phyloP scores from a whole-genome alignment of 2,113 vertebrate genomes.

The Danio rerio region GRCz12tu NC_133189.1:26314501-26315000 shows the following conservation, averaged over 20 bases:
- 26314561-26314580: conserved; percentile 62
- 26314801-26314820: conserved; percentile 34
- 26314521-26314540: conserved; percentile 75
- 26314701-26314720: conserved; percentile 63
- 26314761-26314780: conserved; percentile 17
- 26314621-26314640: conserved; percentile 52
- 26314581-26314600: conserved; percentile 24
- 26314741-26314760: conserved; percentile 61
- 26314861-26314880: conserved; percentile 29
- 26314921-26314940: conserved; percentile 83
- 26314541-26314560: conserved; percentile 71
- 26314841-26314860: background rate
- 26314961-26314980: conserved; percentile 78
- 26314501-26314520: conserved; percentile 54
- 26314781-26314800: conserved; percentile 9
- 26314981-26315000: conserved; percentile 66
- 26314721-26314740: conserved; percentile 67
- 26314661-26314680: conserved; percentile 57
- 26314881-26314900: conserved; percentile 72
- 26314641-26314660: conserved; percentile 66
- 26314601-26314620: conserved; percentile 52
- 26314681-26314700: conserved; percentile 64
- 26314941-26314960: conserved; percentile 81
- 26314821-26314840: background rate
- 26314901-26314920: conserved; percentile 80